Evolutionary conservation across 2,797 vertebrate genomes (phyloP).

Genomic region (Hapalemur alaotrensis): DNA sequence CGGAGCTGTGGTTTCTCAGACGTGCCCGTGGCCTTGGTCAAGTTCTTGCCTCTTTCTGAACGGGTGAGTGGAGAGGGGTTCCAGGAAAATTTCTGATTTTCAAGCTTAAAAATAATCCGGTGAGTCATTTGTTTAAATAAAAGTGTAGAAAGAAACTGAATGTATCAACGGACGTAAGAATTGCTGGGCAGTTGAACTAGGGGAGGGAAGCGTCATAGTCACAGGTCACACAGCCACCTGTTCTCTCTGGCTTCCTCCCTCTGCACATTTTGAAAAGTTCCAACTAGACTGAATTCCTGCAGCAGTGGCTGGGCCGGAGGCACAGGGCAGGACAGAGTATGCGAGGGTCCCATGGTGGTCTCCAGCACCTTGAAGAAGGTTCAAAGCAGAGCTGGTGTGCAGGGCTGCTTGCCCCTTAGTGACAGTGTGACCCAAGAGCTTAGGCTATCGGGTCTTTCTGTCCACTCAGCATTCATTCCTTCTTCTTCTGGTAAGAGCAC

Average conservation of each 20-base stretch:
- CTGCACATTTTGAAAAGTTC: neutral
- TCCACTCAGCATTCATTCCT: neutral
- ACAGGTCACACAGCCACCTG: neutral
- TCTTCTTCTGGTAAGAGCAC: neutral
- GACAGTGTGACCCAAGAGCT: fast-evolving
- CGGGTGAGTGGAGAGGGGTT: neutral
- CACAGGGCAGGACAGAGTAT: fast-evolving
- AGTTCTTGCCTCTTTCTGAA: neutral
- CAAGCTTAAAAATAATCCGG: neutral
- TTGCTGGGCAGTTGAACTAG: neutral
- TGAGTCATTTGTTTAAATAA: neutral
- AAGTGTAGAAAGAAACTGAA: too few species aligned
- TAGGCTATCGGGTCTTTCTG: neutral
- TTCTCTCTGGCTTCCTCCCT: neutral
- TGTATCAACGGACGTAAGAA: neutral
- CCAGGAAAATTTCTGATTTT: neutral
- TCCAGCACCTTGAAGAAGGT: neutral
- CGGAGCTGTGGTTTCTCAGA: too few species aligned
- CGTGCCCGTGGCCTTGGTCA: neutral
- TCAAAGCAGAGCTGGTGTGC: neutral
- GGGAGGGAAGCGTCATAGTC: neutral
- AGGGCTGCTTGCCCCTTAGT: too few species aligned
- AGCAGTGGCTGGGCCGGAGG: neutral
- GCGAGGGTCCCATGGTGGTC: neutral
- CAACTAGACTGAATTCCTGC: neutral